Percentiles rank a stretch among this genome's conserved stretches.
phyloP scores from a whole-genome alignment of 2,797 vertebrate species.

The Melanotaenia parkinsoni region DNA sequence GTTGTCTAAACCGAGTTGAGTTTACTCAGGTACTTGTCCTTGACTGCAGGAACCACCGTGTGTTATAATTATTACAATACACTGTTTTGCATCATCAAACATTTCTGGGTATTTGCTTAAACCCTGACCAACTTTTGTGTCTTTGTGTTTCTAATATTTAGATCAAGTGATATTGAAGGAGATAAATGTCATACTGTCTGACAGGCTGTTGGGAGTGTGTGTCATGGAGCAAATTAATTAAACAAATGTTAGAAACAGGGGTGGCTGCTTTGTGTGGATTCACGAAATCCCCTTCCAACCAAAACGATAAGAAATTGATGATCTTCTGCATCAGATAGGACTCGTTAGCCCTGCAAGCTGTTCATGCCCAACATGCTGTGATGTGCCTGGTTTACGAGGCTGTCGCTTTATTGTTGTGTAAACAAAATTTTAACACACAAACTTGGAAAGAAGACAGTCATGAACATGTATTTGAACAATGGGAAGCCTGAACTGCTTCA shows the following conservation, averaged over 20 bases:
- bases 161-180: slow-evolving; percentile 65
- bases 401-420: slow-evolving; percentile 34
- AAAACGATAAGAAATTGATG: slow-evolving; percentile 36
- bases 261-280: slow-evolving; percentile 41
- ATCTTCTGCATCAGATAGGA: slow-evolving; percentile 35
- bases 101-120: slow-evolving; percentile 52
- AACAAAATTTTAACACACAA: slow-evolving; percentile 37
- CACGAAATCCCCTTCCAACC: slow-evolving; percentile 34
- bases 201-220: slow-evolving; percentile 43
- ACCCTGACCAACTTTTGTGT: slow-evolving; percentile 72
- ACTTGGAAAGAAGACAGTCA: slow-evolving; percentile 28
- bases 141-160: slow-evolving; percentile 72
- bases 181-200: slow-evolving; percentile 46
- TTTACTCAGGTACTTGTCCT: slow-evolving; percentile 73
- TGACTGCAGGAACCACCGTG: slow-evolving; percentile 48
- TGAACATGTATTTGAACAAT: slow-evolving; percentile 33
- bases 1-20: slow-evolving; percentile 78
- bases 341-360: slow-evolving; percentile 27
- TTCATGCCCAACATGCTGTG: slow-evolving; percentile 9
- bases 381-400: slow-evolving; percentile 7
- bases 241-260: slow-evolving; percentile 49
- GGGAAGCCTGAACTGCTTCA: slow-evolving; percentile 20
- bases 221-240: slow-evolving; percentile 50
- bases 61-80: slow-evolving; percentile 60
- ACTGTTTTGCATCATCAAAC: slow-evolving; percentile 68